Evolutionary conservation across 2,888 invertebrate genomes (phyloP), one percentile per base, ranked within the genome.

Genomic region (Escarpia spicata): DNA sequence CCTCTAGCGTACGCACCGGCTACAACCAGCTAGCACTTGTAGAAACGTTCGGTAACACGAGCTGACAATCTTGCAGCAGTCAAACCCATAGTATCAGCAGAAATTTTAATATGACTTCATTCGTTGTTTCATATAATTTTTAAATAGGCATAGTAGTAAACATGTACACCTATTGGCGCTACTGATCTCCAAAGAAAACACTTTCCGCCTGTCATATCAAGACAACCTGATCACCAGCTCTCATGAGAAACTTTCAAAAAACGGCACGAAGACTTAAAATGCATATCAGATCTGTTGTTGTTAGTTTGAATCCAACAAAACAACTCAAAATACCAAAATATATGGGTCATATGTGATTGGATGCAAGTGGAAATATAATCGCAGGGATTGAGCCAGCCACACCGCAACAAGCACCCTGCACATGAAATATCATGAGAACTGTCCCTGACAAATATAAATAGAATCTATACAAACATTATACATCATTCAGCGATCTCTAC

Each of bases 401-500:
- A 45, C 9, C 52, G 15, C 52, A 52, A 26, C 26, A 26, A 75
- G 75, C 26, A n/a, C 26, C 19, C 75, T 26, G 75, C 26, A 75
- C n/a, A n/a, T 15, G 19, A 75, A 75, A 75, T 75, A 75, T 75
- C 75, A 75, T 26, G 6, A 19, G 75, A 75, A 60, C n/a, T n/a
- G 19, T 75, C 75, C 75, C 75, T 75, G 75, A 75, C 75, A 75
- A 75, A 75, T 75, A 75, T 75, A 75, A 75, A 75, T 75, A 75
- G 19, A n/a, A 75, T 75, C 75, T 75, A 75, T 75, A 75, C n/a
- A 75, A 75, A 75, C 75, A 75, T 75, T 75, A 75, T 26, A 75
- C 26, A 75, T 75, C 75, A 75, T 75, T 75, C 75, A 6, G n/a
- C 26, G 75, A 26, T 26, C n/a, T 75, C 75, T 75, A 75, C 26